A percentile compares a stretch with the other conserved stretches of the same genome.
Evolutionary conservation across 2,113 vertebrate genomes (phyloP).

Genomic region (Macquaria australasica): DNA sequence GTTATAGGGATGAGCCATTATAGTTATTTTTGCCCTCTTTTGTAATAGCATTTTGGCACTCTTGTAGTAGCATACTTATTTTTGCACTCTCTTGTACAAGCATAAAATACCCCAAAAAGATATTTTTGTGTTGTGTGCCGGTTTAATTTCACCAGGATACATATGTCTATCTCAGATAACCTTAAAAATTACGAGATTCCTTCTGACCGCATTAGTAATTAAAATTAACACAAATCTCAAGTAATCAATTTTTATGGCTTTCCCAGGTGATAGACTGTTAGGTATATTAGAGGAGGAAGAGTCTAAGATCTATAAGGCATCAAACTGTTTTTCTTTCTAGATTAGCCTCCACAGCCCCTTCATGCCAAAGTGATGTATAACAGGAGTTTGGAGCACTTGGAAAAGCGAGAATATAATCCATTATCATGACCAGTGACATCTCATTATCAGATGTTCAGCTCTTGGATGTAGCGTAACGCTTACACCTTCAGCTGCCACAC

Average conservation of each 20-base stretch:
- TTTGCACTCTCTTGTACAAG: no score
- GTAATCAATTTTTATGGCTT: conserved; percentile 40
- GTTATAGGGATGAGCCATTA: no score
- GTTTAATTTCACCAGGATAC: no score
- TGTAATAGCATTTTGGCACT: no score
- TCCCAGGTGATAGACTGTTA: conserved; percentile 33
- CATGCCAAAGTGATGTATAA: conserved; percentile 58
- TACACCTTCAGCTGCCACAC: conserved; percentile 56
- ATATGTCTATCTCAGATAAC: background rate
- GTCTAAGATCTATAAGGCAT: conserved; percentile 10
- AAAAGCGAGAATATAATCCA: conserved; percentile 49
- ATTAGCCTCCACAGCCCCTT: conserved; percentile 47
- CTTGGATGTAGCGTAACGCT: conserved; percentile 49
- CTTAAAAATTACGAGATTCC: background rate
- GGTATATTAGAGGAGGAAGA: conserved; percentile 30
- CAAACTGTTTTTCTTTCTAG: conserved; percentile 48
- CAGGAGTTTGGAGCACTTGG: conserved; percentile 34
- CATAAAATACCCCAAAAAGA: no score
- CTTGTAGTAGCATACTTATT: no score
- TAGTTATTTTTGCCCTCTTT: no score
- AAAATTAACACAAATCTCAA: conserved; percentile 31
- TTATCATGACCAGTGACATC: conserved; percentile 66
- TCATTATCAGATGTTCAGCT: conserved; percentile 71
- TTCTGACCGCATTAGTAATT: conserved; percentile 7
- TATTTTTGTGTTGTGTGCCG: no score